Evolutionary conservation across 2,113 vertebrate species (phyloP).

Genomic region (Ochotona curzoniae): DNA sequence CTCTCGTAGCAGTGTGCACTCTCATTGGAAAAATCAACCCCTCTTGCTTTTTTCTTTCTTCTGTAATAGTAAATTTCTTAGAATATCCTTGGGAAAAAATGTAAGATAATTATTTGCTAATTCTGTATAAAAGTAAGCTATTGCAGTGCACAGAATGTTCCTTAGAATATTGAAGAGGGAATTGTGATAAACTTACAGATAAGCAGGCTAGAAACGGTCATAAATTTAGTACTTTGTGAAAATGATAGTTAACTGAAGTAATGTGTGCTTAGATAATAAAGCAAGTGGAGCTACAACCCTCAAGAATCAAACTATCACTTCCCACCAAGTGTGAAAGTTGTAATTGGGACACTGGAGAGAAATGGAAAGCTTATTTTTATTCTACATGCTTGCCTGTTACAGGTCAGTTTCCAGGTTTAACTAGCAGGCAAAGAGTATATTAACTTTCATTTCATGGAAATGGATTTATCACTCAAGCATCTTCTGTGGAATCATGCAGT

Average conservation of each 20-base stretch:
- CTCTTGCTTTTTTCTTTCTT: background rate
- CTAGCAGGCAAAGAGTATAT: background rate
- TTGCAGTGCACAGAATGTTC: background rate
- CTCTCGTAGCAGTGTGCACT: background rate
- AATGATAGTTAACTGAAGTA: background rate
- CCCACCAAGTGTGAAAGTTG: slow-evolving; percentile 3
- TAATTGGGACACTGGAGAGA: slow-evolving; percentile 31
- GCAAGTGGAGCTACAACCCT: background rate
- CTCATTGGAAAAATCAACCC: background rate
- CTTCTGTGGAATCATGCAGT: background rate
- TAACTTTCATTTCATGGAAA: background rate
- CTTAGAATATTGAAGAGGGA: background rate
- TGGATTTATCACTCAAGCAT: background rate
- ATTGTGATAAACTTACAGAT: background rate
- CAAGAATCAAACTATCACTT: background rate
- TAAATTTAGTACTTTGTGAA: background rate
- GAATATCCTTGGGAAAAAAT: background rate
- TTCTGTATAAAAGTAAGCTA: background rate
- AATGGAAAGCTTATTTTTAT: slow-evolving; percentile 32
- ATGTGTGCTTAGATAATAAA: background rate
- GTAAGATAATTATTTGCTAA: background rate
- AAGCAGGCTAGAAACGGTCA: background rate
- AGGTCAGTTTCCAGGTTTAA: slow-evolving; percentile 4
- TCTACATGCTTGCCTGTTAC: background rate
- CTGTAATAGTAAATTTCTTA: background rate